Conservation (phyloP, 2,797 vertebrate species). For the Cercopithecus diana region DNA sequence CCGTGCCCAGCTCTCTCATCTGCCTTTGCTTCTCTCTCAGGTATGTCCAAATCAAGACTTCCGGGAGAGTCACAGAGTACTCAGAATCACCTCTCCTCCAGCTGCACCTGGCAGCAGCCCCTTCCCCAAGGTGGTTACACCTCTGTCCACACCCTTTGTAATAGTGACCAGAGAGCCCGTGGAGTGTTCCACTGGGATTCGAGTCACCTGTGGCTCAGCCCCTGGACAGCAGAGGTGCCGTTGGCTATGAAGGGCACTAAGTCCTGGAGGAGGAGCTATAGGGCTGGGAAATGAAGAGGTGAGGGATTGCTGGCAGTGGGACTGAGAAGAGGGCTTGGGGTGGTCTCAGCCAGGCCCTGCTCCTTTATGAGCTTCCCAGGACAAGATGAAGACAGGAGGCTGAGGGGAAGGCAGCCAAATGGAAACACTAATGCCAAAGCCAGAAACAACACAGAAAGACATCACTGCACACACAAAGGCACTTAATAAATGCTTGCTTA, state of each 20-base stretch:
- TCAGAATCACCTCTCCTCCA: not conserved
- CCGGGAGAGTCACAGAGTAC: not conserved
- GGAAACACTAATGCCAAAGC: not conserved
- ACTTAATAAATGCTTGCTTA: constrained; percentile 36
- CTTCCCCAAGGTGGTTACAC: not conserved
- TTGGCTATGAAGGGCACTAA: not conserved
- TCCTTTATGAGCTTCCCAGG: not conserved
- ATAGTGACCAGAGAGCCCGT: not conserved
- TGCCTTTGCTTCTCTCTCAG: not conserved
- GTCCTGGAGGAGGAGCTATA: not conserved
- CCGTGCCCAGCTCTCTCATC: not conserved
- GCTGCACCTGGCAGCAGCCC: not conserved
- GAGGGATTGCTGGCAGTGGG: not conserved
- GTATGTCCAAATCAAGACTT: not conserved
- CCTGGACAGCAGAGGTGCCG: not conserved
- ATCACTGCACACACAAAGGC: constrained; percentile 52
- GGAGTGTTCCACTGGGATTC: not conserved
- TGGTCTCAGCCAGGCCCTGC: not conserved
- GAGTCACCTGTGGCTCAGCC: not conserved
- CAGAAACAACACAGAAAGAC: constrained; percentile 32
- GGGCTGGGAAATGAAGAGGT: not conserved
- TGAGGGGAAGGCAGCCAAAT: not conserved
- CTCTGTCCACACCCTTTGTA: not conserved
- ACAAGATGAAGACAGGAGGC: not conserved
- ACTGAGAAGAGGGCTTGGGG: not conserved